These are phyloP conservation scores for Octonoba sinensis DNA, from an alignment of 2,888 invertebrate genomes.

Conservation along the genomic window DNA sequence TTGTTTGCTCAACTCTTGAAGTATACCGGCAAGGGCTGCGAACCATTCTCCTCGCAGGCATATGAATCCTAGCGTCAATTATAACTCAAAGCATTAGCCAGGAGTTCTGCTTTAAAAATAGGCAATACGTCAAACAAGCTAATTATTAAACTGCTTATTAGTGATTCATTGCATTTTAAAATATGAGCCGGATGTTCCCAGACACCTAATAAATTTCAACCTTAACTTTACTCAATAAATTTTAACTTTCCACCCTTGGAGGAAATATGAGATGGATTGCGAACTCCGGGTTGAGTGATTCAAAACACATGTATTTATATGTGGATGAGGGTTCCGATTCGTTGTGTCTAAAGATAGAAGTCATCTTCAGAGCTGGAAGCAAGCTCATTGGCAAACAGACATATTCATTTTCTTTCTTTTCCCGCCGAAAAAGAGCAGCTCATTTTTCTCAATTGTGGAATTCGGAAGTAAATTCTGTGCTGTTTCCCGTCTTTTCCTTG, in stretches of 20 bases:
- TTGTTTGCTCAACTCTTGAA: too few species aligned
- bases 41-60: too few species aligned
- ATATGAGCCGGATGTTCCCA: too few species aligned
- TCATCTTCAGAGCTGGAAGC: constrained; percentile 14
- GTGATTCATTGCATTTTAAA: too few species aligned
- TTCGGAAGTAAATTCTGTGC: constrained; percentile 26
- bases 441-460: constrained; percentile 19
- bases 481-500: not conserved
- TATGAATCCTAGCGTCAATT: too few species aligned
- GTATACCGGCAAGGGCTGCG: too few species aligned
- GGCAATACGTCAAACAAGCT: too few species aligned
- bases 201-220: too few species aligned
- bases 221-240: too few species aligned
- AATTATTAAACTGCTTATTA: too few species aligned
- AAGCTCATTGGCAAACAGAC: constrained; percentile 6
- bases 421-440: not conserved
- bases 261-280: constrained; percentile 27
- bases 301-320: constrained; percentile 19
- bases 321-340: constrained; percentile 22
- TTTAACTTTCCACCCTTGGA: not conserved
- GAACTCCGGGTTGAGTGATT: constrained; percentile 17
- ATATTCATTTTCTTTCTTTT: constrained; percentile 2
- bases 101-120: too few species aligned
- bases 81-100: too few species aligned
- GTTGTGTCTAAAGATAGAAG: constrained; percentile 48